Conservation (phyloP, 1,140 invertebrate species). For the Melanaphis sacchari region DNA sequence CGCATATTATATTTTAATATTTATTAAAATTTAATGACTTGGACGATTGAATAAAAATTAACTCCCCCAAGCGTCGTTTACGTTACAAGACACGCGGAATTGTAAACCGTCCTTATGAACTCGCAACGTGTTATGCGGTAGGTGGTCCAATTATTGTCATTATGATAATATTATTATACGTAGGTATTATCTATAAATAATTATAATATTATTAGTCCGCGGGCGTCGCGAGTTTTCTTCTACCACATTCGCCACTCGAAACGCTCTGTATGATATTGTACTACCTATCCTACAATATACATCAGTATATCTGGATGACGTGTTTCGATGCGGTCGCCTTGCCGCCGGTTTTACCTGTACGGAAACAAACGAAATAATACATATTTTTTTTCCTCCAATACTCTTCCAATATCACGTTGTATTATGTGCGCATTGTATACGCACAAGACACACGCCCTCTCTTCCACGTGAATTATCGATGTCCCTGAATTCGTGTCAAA, state of each 20-base stretch:
- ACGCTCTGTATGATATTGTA: constrained; percentile 11
- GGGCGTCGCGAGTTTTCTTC: background rate
- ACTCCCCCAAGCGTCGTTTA: background rate
- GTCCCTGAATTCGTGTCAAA: constrained; percentile 52
- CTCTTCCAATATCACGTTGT: background rate
- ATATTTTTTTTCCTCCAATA: background rate
- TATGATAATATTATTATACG: background rate
- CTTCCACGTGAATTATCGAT: constrained; percentile 36
- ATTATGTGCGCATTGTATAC: background rate
- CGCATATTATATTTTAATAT: background rate
- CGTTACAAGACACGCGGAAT: background rate
- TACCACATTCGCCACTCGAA: background rate
- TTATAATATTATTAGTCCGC: background rate
- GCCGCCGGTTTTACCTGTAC: constrained; percentile 30
- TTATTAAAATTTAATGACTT: background rate
- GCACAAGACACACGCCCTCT: constrained; percentile 27
- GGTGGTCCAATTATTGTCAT: background rate
- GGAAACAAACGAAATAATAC: constrained; percentile 10
- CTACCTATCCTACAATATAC: background rate
- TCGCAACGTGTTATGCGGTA: background rate
- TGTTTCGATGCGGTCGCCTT: background rate
- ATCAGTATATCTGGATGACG: background rate
- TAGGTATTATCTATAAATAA: background rate
- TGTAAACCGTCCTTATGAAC: background rate
- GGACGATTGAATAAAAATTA: constrained; percentile 1